Evolutionary conservation across 2,113 vertebrate genomes (phyloP).

Genomic region (Psephotus haematonotus): DNA sequence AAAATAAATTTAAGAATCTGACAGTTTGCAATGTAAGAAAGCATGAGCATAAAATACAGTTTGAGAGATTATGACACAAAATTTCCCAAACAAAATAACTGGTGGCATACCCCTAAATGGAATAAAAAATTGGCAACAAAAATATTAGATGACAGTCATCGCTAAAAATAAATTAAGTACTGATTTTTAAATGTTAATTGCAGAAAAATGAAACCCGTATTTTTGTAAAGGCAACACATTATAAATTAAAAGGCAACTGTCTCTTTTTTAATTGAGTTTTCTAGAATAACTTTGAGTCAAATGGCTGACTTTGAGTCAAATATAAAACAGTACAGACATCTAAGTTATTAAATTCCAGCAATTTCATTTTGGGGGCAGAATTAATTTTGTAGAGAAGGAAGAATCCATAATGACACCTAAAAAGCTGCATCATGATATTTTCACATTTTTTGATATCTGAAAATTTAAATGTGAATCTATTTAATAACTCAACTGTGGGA

Average conservation of each 20-base stretch:
- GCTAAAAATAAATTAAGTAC: neutral
- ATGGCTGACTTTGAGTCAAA: neutral
- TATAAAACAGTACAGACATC: neutral
- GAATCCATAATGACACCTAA: neutral
- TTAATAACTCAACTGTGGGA: neutral
- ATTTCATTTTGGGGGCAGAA: accelerated
- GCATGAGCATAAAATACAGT: neutral
- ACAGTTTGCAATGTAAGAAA: neutral
- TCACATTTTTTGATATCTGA: neutral
- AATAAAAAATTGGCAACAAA: neutral
- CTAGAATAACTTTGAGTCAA: neutral
- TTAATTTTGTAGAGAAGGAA: neutral
- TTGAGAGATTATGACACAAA: neutral
- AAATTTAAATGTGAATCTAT: neutral
- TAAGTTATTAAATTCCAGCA: neutral
- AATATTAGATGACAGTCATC: neutral
- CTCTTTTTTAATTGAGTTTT: neutral
- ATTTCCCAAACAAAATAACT: neutral
- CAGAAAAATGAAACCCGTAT: neutral
- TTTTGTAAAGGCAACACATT: neutral
- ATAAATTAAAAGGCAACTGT: neutral
- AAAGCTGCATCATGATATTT: neutral
- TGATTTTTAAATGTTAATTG: neutral
- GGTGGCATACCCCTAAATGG: neutral
- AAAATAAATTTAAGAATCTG: neutral